A percentile compares a stretch with the other conserved stretches of the same genome.
phyloP scores from a whole-genome alignment of 2,113 vertebrate species.

The Coptodon bakossiorum region DNA sequence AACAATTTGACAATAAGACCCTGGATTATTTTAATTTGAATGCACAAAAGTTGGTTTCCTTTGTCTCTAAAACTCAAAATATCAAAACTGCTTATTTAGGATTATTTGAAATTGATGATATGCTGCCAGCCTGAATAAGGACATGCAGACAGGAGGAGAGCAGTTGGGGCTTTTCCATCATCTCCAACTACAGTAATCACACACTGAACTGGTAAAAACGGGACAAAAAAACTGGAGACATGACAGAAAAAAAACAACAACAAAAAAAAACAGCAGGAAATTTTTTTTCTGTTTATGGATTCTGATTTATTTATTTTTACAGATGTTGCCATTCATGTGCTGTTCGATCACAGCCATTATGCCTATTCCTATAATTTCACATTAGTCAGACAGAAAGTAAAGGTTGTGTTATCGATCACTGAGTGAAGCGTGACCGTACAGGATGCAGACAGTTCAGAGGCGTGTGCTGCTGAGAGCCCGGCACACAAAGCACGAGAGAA shows the following conservation, averaged over 20 bases:
- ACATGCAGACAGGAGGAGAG: neutral
- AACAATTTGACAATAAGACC: neutral
- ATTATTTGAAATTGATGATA: neutral
- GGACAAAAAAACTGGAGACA: neutral
- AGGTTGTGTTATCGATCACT: neutral
- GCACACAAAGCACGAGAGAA: constrained; percentile 2
- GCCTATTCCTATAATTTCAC: neutral
- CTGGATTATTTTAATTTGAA: neutral
- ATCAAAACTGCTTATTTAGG: neutral
- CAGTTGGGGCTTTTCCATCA: neutral
- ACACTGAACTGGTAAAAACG: neutral
- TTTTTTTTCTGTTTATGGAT: neutral
- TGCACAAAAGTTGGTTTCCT: neutral
- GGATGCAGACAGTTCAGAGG: neutral
- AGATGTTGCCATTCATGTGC: constrained; percentile 18
- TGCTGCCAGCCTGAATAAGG: neutral
- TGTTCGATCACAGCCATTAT: neutral
- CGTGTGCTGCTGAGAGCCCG: constrained; percentile 14
- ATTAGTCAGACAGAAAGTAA: neutral
- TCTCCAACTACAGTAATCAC: neutral
- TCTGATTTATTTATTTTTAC: constrained; percentile 2
- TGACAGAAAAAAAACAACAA: neutral
- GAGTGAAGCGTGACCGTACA: neutral
- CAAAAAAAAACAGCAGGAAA: neutral
- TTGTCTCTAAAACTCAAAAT: neutral